Percentiles rank a stretch among this genome's conserved stretches.
These are phyloP conservation scores for Papilio demoleus DNA, from an alignment of 2,888 invertebrate genomes.

Conservation along the genomic window DNA sequence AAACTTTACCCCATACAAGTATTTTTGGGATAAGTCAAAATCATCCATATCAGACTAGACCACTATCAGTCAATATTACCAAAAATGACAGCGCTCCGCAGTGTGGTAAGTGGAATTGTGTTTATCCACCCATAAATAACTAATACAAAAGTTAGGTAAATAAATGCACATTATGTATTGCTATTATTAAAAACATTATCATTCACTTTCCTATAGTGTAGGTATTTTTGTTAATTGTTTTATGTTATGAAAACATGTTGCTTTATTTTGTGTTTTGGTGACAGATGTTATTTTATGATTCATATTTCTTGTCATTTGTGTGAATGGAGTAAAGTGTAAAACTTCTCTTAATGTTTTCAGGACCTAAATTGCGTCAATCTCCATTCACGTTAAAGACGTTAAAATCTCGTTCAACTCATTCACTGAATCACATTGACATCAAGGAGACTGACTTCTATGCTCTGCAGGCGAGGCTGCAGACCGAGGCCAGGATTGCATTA, in stretches of 20 bases:
- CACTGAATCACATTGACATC: constrained; percentile 73
- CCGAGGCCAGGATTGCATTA: constrained; percentile 93
- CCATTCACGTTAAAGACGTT: constrained; percentile 72
- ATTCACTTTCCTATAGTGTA: not conserved
- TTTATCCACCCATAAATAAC: not conserved
- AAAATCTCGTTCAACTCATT: constrained; percentile 78
- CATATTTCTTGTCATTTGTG: not conserved
- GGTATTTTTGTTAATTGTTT: not conserved
- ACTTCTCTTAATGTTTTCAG: constrained; percentile 51
- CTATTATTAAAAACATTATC: not conserved
- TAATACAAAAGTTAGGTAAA: not conserved
- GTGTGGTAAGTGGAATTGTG: constrained; percentile 66
- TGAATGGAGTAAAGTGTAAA: too few relatives aligned
- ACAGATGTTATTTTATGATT: not conserved
- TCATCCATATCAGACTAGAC: constrained; percentile 79
- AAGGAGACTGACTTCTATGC: constrained; percentile 91
- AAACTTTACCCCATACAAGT: constrained; percentile 72
- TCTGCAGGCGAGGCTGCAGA: constrained; percentile 91
- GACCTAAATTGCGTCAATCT: constrained; percentile 73
- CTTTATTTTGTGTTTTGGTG: constrained; percentile 14
- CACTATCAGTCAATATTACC: constrained; percentile 75
- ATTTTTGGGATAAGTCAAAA: constrained; percentile 76
- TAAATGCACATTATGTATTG: not conserved
- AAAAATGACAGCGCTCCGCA: constrained; percentile 74
- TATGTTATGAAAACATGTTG: not conserved